Evolutionary conservation across 2,797 vertebrate species (phyloP).

Genomic region (Pangasius sanitwongsei): DNA sequence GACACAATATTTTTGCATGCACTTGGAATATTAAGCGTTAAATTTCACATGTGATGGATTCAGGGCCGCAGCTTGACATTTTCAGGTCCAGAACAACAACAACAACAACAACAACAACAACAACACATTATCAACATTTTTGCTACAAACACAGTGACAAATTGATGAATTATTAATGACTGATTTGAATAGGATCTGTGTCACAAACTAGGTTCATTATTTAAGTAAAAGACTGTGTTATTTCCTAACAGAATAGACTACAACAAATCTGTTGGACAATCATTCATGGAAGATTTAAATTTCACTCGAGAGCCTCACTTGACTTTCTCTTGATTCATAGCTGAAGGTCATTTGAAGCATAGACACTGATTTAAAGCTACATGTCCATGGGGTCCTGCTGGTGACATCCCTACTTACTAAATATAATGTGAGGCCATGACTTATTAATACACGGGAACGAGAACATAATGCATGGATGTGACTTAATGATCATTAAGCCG

Average conservation of each 20-base stretch:
- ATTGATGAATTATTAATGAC: background rate
- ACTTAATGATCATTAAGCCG: background rate
- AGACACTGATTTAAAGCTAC: background rate
- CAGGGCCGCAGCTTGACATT: background rate
- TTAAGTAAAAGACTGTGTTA: background rate
- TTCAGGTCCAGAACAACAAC: background rate
- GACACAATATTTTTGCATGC: background rate
- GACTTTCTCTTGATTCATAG: background rate
- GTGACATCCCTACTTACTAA: no score
- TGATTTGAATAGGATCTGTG: background rate
- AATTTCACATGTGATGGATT: background rate
- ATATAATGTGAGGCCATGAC: no score
- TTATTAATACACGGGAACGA: background rate
- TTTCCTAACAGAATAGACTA: slow-evolving; percentile 4
- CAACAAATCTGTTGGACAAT: background rate
- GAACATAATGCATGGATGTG: background rate
- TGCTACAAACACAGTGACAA: background rate
- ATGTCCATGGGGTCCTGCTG: background rate
- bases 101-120: background rate
- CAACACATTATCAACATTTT: background rate
- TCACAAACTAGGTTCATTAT: background rate
- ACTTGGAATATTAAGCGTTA: background rate
- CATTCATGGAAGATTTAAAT: background rate
- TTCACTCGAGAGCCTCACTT: background rate
- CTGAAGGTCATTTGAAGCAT: background rate